These are phyloP conservation scores for Ceraclea dissimilis DNA, from an alignment of 2,888 invertebrate genomes.

Conservation along the genomic window DNA sequence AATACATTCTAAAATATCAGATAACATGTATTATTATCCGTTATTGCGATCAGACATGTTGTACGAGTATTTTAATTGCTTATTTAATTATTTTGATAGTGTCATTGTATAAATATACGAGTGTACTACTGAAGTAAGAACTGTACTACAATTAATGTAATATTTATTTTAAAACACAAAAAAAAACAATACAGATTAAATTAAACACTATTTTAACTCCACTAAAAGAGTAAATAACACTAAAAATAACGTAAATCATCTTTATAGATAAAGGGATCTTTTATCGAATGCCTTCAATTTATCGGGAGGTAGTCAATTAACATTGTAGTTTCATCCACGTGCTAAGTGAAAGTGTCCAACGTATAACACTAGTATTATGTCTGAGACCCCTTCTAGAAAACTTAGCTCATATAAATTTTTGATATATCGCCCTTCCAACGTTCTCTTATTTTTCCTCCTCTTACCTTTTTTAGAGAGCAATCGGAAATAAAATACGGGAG, in stretches of 20 bases:
- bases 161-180: too few species aligned
- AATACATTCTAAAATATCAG: background rate
- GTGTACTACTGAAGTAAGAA: too few species aligned
- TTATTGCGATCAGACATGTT: background rate
- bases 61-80: too few species aligned
- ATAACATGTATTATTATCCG: background rate
- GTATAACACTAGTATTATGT: constrained; percentile 15
- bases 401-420: constrained; percentile 26
- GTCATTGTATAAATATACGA: too few species aligned
- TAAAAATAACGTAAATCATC: too few species aligned
- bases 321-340: background rate
- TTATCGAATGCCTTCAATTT: too few species aligned
- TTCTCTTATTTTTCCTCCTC: constrained; percentile 11
- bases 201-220: too few species aligned
- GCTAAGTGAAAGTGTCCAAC: constrained; percentile 7
- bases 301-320: background rate
- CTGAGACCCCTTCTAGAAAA: constrained; percentile 16
- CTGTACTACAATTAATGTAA: too few species aligned
- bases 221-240: too few species aligned
- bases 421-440: constrained; percentile 23
- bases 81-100: too few species aligned
- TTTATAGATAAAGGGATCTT: too few species aligned
- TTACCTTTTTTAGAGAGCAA: constrained; percentile 12
- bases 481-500: constrained; percentile 15
- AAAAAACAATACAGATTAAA: too few species aligned